Conservation (phyloP, 2,888 invertebrate species). For the Pemphredon lugubris region DNA sequence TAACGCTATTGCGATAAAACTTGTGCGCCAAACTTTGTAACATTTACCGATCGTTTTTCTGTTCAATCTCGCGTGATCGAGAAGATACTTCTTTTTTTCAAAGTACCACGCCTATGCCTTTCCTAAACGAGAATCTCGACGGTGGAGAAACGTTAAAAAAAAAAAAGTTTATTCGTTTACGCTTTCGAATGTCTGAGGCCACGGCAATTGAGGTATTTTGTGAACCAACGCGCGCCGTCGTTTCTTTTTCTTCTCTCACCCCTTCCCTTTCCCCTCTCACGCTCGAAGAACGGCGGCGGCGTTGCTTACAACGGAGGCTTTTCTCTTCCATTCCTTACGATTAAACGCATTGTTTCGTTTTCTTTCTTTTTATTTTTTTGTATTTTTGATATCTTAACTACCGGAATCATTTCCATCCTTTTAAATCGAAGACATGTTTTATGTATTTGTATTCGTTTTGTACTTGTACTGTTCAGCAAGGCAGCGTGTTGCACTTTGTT, state of each 20-base stretch:
- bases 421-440: constrained; percentile 80
- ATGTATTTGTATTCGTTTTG: constrained; percentile 81
- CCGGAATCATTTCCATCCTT: constrained; percentile 77
- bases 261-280: constrained; percentile 38
- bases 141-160: constrained; percentile 23
- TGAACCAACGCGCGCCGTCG: constrained; percentile 73
- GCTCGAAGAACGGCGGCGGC: constrained; percentile 66
- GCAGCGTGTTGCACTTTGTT: constrained; percentile 82
- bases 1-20: no score
- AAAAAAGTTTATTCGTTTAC: constrained; percentile 21
- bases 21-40: no score
- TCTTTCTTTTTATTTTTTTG: constrained; percentile 36
- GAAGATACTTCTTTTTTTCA: no score
- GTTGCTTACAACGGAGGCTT: constrained; percentile 70
- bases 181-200: constrained; percentile 70
- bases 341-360: constrained; percentile 64
- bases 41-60: no score
- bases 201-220: constrained; percentile 80
- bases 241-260: constrained; percentile 50
- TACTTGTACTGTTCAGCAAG: constrained; percentile 82
- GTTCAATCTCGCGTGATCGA: no score
- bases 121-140: no score
- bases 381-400: constrained; percentile 78
- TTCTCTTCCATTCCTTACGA: constrained; percentile 62
- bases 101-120: no score